Base-by-base conservation (phyloP, 2,113 vertebrate genomes). In the Cichladusa arquata region DNA sequence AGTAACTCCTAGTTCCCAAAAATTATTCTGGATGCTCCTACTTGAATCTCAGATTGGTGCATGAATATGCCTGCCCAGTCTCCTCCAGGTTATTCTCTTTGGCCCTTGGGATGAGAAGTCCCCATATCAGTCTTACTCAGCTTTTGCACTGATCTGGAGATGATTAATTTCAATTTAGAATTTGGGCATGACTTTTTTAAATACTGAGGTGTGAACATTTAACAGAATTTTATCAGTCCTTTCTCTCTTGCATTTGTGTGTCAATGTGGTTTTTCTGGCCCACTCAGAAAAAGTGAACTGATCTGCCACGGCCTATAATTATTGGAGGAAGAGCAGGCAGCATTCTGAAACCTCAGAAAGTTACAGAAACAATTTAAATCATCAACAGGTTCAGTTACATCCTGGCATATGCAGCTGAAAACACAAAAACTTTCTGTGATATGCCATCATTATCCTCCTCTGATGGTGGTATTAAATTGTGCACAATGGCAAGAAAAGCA, bases 291-390 rank as follows among this genome's bases (percentile, higher is more conserved):
- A 82, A 82, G 26, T 25, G 62, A 58, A 50, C 11, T 81, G 34
- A n/a, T 85, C 74, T 94, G 29, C 62, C 65, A 53, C 12, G 66
- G 57, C 17, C 65, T 92, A 23, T 62, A 73, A 83, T 88, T 86
- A 73, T 47, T 70, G 45, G 45, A 85, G 60, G 76, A 95, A 80
- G 64, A 93, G 54, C 62, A 77, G 60, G 42, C 33, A 94, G 72
- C 26, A 88, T 94, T 93, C 29, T 44, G 81, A 96, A 86, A 65
- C 26, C 77, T 86, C 12, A 22, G 26, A 92, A 89, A 94, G 65
- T 66, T 88, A 86, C 34, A 25, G 79, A 77, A 93, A 93, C 72
- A 57, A 74, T 94, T 92, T 77, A 88, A 93, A 87, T 86, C 26
- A 57, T 76, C 80, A 89, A 54, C 51, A 67, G 56, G 57, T 82